phyloP scores from a whole-genome alignment of 1,140 invertebrate genomes.

The Drosophila sp. region DNA sequence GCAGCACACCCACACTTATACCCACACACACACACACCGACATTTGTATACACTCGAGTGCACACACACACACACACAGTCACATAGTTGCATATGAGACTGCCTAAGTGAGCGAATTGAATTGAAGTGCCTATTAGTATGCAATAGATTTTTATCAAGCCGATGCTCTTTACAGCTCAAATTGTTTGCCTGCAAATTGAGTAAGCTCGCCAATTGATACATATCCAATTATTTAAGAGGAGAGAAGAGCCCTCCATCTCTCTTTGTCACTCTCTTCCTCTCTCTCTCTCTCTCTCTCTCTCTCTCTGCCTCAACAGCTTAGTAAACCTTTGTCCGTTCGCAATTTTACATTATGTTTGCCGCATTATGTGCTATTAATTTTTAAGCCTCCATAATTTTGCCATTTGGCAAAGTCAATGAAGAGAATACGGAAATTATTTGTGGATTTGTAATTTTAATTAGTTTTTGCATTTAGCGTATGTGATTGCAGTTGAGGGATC shows the following conservation, averaged over 20 bases:
- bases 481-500: conserved; percentile 33
- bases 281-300: neutral
- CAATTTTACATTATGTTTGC: conserved; percentile 47
- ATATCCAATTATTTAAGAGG: conserved; percentile 48
- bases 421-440: conserved; percentile 46
- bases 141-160: conserved; percentile 70
- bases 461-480: conserved; percentile 35
- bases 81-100: neutral
- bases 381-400: conserved; percentile 59
- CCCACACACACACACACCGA: neutral
- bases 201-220: conserved; percentile 62
- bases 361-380: conserved; percentile 62
- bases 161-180: conserved; percentile 56
- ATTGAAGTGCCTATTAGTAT: conserved; percentile 70
- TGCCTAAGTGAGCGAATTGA: conserved; percentile 66
- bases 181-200: conserved; percentile 63
- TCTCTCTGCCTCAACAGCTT: neutral
- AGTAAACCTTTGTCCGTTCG: conserved; percentile 4
- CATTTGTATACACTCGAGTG: conserved; percentile 17
- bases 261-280: neutral
- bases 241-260: neutral
- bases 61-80: neutral
- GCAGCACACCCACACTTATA: conserved; percentile 40
- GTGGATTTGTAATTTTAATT: conserved; percentile 63
- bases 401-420: conserved; percentile 50